Base-by-base conservation (phyloP, 2,113 vertebrate genomes). In the Ahaetulla prasina region DNA sequence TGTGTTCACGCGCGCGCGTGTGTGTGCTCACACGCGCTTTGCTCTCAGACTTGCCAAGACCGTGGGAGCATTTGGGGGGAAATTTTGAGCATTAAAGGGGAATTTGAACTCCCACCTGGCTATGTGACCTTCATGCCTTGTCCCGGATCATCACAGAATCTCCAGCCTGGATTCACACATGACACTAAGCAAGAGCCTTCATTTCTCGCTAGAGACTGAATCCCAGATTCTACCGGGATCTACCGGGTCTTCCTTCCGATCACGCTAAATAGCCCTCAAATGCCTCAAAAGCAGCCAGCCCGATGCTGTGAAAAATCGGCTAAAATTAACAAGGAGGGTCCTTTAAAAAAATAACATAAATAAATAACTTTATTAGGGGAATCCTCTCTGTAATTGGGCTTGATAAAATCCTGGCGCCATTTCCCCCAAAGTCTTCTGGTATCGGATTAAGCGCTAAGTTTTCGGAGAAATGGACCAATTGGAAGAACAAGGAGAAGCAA, bases 381-480 rank as follows among this genome's bases (percentile, higher is more conserved):
- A 91, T 92, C 80, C 45, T 49, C 50, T 47, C 63, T 14, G 63
- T 4, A 8, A 35, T n/a, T 94, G 94, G 90, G 85, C 57, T 93
- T 94, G 35, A 93, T 88, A 91, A 20, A 63, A 90, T 18, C 43
- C 57, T 94, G 2, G 86, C 60, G 7, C 91, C 52, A 88, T 55
- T 9, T 92, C 89, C 92, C 54, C 52, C 92, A 84, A 92, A 14
- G 85, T 92, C 84, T 87, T 30, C 0, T 94, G 94, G 74, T 68
- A 54, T 86, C 52, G 85, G 94, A 47, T 94, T 92, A 95, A 94
- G 68, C 4, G 18, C 91, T 91, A 84, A 91, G 92, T 52, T 91
- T 93, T 27, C 93, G 39, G 63, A 22, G 87, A 95, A 95, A 20
- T 7, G 12, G 60, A n/a, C 90, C 91, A 91, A 90, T 53, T 30